A percentile compares a stretch with the other conserved stretches of the same genome.
phyloP scores from a whole-genome alignment of 1,140 invertebrate species.

The Proctacanthus coquilletti region DNA sequence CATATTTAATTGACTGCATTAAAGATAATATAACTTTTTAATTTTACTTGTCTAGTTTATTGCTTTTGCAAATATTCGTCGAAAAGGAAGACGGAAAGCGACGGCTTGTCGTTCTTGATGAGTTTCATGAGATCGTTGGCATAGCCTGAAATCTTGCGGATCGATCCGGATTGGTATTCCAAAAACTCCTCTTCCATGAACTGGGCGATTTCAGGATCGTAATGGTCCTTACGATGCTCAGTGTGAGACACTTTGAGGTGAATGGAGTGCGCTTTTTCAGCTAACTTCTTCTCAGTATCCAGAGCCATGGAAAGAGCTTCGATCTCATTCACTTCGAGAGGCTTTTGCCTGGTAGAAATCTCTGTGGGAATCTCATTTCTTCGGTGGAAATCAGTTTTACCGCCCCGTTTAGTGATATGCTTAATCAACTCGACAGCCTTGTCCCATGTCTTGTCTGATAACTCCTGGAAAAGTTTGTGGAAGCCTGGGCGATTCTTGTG shows the following conservation, averaged over 20 bases:
- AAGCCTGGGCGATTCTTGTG: conserved; percentile 60
- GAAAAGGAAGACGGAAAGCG: conserved; percentile 53
- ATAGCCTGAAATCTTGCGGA: conserved; percentile 54
- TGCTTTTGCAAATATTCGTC: conserved; percentile 59
- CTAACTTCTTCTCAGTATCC: conserved; percentile 55
- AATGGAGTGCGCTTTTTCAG: conserved; percentile 46
- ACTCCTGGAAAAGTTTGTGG: conserved; percentile 49
- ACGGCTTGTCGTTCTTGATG: conserved; percentile 39
- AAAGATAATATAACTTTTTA: no score
- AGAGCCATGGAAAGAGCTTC: conserved; percentile 55
- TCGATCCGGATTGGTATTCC: conserved; percentile 43
- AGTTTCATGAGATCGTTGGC: conserved; percentile 52
- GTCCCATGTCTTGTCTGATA: conserved; percentile 59
- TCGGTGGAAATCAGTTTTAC: conserved; percentile 15
- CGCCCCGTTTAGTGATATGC: conserved; percentile 56
- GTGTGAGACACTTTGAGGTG: conserved; percentile 33
- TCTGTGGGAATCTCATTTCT: no score
- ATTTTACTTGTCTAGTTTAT: no score
- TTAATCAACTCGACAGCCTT: conserved; percentile 58
- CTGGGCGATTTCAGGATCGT: conserved; percentile 53
- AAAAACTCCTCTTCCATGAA: conserved; percentile 62
- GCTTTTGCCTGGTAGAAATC: conserved; percentile 6
- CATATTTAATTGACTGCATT: no score
- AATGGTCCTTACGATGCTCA: conserved; percentile 28
- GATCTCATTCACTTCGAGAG: conserved; percentile 39